Conservation (phyloP, 2,888 invertebrate genomes). For the Zygogramma bicolorata region DNA sequence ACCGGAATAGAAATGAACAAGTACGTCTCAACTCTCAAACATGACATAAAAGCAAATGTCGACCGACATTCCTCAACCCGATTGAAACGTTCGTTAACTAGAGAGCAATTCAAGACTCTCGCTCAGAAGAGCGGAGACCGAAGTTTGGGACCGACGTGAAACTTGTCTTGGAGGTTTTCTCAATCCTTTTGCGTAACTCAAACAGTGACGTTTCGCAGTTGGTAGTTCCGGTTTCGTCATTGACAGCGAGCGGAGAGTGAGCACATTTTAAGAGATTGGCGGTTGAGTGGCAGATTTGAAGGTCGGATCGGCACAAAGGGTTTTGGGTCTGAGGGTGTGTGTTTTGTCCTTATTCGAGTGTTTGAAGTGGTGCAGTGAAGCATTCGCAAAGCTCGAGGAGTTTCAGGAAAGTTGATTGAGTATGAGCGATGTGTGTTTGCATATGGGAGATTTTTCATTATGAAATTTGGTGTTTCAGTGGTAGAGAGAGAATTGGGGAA, state of each 20-base stretch:
- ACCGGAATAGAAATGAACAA: background rate
- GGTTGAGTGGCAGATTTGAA: background rate
- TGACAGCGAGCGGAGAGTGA: background rate
- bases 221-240: background rate
- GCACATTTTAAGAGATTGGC: background rate
- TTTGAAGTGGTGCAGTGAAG: background rate
- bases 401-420: background rate
- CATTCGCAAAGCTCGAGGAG: background rate
- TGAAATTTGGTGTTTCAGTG: too few species aligned
- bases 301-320: background rate
- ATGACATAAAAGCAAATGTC: background rate
- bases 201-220: background rate
- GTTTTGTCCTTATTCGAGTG: background rate
- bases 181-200: background rate
- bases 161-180: background rate
- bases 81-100: background rate
- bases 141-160: background rate
- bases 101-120: background rate
- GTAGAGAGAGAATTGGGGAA: too few species aligned
- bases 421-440: background rate
- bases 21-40: background rate
- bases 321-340: background rate
- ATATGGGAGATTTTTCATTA: too few species aligned
- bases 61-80: background rate
- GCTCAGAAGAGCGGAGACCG: background rate